These are phyloP conservation scores for Papilio xuthus DNA, from an alignment of 1,140 invertebrate species.

Conservation along the genomic window DNA sequence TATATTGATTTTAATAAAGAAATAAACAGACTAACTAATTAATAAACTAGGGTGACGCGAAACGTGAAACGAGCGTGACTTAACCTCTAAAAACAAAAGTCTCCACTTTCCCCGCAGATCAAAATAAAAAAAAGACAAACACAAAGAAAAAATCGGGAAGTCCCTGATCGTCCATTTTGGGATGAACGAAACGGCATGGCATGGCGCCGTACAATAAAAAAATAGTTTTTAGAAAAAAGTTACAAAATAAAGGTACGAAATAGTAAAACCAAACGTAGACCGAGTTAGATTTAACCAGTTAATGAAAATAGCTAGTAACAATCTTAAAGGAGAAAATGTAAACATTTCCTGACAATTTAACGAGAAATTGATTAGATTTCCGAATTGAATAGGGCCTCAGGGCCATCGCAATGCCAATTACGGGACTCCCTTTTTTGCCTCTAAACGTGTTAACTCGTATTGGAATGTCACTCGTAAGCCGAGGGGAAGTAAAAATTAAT, in stretches of 20 bases:
- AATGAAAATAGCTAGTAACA: conserved; percentile 24
- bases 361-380: conserved; percentile 37
- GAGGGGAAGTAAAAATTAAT: conserved; percentile 30
- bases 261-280: not conserved
- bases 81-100: too few relatives aligned
- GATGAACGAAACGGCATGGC: too few relatives aligned
- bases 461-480: conserved; percentile 24
- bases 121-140: too few relatives aligned
- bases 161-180: too few relatives aligned
- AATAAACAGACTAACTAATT: too few relatives aligned
- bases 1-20: too few relatives aligned
- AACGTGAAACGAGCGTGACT: too few relatives aligned
- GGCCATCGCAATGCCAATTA: conserved; percentile 36
- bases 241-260: not conserved
- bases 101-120: too few relatives aligned
- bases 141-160: too few relatives aligned
- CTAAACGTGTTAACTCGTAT: conserved; percentile 35
- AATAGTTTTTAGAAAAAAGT: not conserved
- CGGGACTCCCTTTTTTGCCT: conserved; percentile 36
- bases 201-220: too few relatives aligned
- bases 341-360: conserved; percentile 37
- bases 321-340: conserved; percentile 30
- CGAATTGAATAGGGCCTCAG: conserved; percentile 35
- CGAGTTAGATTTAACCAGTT: not conserved
- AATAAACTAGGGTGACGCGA: too few relatives aligned